Conservation (phyloP, 2,797 vertebrate species). For the Rhinichthys osculus region DNA sequence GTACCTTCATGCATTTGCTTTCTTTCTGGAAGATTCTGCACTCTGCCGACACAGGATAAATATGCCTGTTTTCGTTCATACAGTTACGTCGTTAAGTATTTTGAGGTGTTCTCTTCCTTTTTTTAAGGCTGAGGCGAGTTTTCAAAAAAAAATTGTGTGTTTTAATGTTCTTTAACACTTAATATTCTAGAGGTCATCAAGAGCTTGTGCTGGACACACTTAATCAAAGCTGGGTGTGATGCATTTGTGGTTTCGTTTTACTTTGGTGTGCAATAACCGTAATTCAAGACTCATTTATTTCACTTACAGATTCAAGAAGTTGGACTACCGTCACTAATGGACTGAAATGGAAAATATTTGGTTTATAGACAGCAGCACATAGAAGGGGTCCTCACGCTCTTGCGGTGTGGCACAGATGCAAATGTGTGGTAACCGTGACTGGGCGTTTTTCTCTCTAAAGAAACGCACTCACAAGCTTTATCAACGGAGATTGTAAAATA, state of each 20-base stretch:
- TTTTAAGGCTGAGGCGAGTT: neutral
- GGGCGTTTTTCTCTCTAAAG: constrained; percentile 38
- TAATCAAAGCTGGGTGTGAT: neutral
- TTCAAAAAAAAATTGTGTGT: neutral
- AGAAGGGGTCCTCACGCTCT: neutral
- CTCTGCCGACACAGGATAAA: neutral
- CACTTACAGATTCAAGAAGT: constrained; percentile 26
- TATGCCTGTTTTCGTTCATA: neutral
- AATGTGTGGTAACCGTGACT: constrained; percentile 36
- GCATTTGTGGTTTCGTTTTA: constrained; percentile 25
- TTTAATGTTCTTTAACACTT: constrained; percentile 27
- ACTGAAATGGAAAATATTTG: neutral
- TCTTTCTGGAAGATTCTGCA: neutral
- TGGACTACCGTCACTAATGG: neutral
- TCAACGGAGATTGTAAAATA: constrained; percentile 58
- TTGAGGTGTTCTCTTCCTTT: neutral
- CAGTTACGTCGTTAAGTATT: neutral
- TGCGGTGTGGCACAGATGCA: neutral
- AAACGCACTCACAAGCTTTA: constrained; percentile 57
- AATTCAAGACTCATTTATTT: constrained; percentile 41
- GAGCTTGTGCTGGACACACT: constrained; percentile 46
- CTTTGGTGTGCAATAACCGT: constrained; percentile 38
- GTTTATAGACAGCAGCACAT: constrained; percentile 34
- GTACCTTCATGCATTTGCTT: neutral
- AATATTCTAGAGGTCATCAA: constrained; percentile 9